Evolutionary conservation across 2,888 invertebrate genomes (phyloP), one percentile per base, ranked within the genome.

Genomic region (Mantis religiosa): DNA sequence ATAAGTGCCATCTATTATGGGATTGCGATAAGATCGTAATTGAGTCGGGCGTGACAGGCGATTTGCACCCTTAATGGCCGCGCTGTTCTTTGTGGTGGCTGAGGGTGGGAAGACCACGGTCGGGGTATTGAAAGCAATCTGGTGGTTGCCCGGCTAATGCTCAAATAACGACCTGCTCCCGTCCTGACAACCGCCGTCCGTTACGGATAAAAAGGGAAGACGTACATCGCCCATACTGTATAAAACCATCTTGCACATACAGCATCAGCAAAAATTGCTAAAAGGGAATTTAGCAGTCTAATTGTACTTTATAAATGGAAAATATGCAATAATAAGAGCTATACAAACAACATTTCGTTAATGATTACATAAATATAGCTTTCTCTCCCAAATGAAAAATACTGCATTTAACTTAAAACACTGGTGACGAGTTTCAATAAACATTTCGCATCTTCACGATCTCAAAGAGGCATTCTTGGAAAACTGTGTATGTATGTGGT

Each of bases 1-100:
- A 88, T 88, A 89, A 89, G 89, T 88, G 89, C 87, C 89, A 89
- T 89, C 89, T 89, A 89, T 89, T 89, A 89, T 88, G 88, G 89
- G 89, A 89, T 89, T 89, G 89, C 87, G 89, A 89, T 89, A 89
- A 88, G 89, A 89, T 89, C 88, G 89, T 89, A 89, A 89, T 89
- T 89, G 89, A 89, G 89, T 89, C 89, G 81, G 89, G 89, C 89
- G 87, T 89, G 89, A 89, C 89, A 89, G 89, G 86, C 89, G 89
- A 89, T 89, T 89, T 89, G 89, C 89, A 89, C 89, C 89, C 89
- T 89, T 89, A 89, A 89, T 89, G 89, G 88, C 89, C 47, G 88
- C 82, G 89, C 86, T 85, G 87, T 88, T 89, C 88, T 88, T 89
- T 89, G 83, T 83, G 88, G 88, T 71, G 88, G 84, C 54, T 84